Percentiles rank a stretch among this genome's conserved stretches.
Evolutionary conservation across 2,113 vertebrate species (phyloP).

Genomic region (Crypturellus undulatus): DNA sequence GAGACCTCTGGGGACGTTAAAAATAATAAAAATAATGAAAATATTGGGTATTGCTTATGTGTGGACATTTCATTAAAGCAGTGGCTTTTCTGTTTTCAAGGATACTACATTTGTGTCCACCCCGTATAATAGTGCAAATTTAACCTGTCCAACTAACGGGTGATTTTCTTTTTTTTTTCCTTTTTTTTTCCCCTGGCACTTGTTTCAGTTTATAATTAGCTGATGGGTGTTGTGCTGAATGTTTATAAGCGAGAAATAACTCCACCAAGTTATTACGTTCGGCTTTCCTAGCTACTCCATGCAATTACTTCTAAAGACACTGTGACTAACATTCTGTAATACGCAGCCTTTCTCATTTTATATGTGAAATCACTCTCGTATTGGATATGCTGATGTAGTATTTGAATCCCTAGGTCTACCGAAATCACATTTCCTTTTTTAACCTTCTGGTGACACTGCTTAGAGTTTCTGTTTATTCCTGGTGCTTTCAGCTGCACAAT

Average conservation of each 20-base stretch:
- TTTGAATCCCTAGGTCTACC: not conserved
- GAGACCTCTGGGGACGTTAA: not conserved
- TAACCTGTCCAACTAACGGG: not conserved
- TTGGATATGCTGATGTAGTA: not conserved
- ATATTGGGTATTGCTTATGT: not conserved
- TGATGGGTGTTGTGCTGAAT: not conserved
- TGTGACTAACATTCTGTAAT: not conserved
- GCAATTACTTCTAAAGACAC: not conserved
- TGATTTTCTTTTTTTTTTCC: not conserved
- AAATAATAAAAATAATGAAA: constrained; percentile 34
- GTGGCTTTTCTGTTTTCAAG: not conserved
- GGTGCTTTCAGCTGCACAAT: not conserved
- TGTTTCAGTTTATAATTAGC: not conserved
- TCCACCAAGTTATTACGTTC: not conserved
- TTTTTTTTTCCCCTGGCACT: not conserved
- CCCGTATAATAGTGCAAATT: not conserved
- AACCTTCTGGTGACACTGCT: not conserved
- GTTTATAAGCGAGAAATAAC: not conserved
- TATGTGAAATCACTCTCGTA: not conserved
- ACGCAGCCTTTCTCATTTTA: not conserved
- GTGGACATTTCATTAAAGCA: not conserved
- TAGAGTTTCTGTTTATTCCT: not conserved
- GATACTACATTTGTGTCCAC: not conserved
- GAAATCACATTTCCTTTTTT: not conserved
- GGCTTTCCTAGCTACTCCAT: not conserved